These are phyloP conservation scores for Drosophila mayri DNA, from an alignment of 1,140 invertebrate genomes.

Conservation along the genomic window DNA sequence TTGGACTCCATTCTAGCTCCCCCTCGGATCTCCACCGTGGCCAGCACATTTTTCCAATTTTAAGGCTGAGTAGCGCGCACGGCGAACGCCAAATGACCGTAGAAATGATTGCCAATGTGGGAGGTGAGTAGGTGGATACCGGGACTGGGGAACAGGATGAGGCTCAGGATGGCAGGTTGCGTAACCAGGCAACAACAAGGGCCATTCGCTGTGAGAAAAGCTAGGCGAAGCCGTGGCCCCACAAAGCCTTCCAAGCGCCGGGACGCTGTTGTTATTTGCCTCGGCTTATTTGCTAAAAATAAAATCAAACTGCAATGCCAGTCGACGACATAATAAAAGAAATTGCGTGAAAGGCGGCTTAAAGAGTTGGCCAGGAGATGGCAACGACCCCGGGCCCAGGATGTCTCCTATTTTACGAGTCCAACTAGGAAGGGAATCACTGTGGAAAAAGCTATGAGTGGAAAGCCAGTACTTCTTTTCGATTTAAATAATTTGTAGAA, in stretches of 20 bases:
- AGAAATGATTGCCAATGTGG: constrained; percentile 73
- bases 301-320: constrained; percentile 74
- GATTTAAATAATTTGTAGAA: not conserved
- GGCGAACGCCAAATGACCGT: constrained; percentile 79
- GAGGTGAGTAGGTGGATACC: constrained; percentile 2
- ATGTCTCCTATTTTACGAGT: constrained; percentile 37
- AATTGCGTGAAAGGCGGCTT: constrained; percentile 77
- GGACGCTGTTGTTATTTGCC: constrained; percentile 65
- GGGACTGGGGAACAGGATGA: not conserved
- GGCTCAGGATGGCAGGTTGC: constrained; percentile 29
- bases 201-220: constrained; percentile 56
- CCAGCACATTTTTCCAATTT: constrained; percentile 80
- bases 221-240: not conserved
- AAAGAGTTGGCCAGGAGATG: constrained; percentile 44
- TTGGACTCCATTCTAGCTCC: not conserved
- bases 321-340: constrained; percentile 64
- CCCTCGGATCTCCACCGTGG: constrained; percentile 21
- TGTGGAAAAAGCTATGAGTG: too few species aligned
- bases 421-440: constrained; percentile 2
- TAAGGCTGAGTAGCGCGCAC: constrained; percentile 80
- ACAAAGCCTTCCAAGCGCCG: constrained; percentile 33
- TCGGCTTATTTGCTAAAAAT: constrained; percentile 80
- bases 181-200: constrained; percentile 72
- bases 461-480: not conserved
- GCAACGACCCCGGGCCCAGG: constrained; percentile 20